These are phyloP conservation scores for Dasypogon diadema DNA, from an alignment of 2,888 invertebrate species.

Conservation along the genomic window DNA sequence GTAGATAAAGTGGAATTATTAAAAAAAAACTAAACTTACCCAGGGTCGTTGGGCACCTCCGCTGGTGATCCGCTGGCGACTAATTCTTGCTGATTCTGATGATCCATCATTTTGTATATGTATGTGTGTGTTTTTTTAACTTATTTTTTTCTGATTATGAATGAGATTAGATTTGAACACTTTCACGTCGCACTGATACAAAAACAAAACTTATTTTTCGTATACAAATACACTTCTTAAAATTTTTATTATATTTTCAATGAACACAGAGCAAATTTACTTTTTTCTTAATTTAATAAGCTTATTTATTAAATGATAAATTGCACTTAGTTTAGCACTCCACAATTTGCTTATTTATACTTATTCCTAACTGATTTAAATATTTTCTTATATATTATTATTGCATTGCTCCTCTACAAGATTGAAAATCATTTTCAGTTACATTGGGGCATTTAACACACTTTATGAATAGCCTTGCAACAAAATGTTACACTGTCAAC, in stretches of 20 bases:
- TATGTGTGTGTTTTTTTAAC: conserved; percentile 31
- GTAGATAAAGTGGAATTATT: too few relatives aligned
- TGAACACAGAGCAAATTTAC: conserved; percentile 33
- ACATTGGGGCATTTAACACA: too few relatives aligned
- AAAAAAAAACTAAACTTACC: conserved; percentile 73
- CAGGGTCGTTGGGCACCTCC: conserved; percentile 95
- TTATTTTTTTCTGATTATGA: too few relatives aligned
- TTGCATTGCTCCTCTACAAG: too few relatives aligned
- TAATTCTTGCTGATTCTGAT: conserved; percentile 75
- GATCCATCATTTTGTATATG: conserved; percentile 61
- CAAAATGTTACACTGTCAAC: too few relatives aligned
- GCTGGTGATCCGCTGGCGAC: conserved; percentile 83
- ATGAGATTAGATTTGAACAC: too few relatives aligned
- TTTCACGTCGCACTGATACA: too few relatives aligned
- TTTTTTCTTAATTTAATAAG: not conserved
- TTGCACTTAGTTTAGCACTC: conserved; percentile 27
- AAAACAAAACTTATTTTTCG: too few relatives aligned
- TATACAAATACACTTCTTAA: not conserved
- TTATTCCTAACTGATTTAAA: not conserved
- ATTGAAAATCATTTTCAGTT: conserved; percentile 5
- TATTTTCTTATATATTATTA: not conserved
- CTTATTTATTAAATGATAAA: conserved; percentile 3
- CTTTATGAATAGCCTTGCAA: too few relatives aligned
- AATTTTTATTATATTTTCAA: not conserved
- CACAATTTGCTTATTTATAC: conserved; percentile 9